Evolutionary conservation across 2,113 vertebrate species (phyloP).

Genomic region (Nematolebias whitei): DNA sequence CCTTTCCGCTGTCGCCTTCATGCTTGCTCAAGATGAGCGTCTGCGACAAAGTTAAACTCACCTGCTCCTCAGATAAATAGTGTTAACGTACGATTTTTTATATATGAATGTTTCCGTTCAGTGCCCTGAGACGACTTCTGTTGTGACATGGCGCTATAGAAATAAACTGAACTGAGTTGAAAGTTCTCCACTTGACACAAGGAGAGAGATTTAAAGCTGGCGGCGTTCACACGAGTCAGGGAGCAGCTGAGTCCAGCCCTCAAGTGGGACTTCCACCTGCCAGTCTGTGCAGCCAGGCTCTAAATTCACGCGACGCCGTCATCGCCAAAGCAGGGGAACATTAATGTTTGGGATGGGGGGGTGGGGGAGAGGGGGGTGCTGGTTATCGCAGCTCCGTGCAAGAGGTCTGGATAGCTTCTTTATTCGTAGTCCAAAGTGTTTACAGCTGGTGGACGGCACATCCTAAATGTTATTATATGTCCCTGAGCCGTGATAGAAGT

Average conservation of each 20-base stretch:
- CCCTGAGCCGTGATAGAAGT: conserved; percentile 52
- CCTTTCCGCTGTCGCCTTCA: no score
- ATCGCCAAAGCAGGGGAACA: conserved; percentile 5
- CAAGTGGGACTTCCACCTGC: conserved; percentile 31
- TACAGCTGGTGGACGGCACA: conserved; percentile 57
- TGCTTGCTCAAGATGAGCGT: no score
- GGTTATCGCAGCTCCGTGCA: conserved; percentile 45
- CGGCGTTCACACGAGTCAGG: neutral
- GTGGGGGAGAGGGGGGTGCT: conserved; percentile 11
- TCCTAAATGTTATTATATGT: conserved; percentile 73
- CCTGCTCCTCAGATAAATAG: no score
- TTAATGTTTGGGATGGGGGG: conserved; percentile 20
- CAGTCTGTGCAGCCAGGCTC: neutral
- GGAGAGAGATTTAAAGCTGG: neutral
- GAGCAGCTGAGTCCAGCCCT: neutral
- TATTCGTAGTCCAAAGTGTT: conserved; percentile 66
- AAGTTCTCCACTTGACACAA: neutral
- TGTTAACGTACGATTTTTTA: no score
- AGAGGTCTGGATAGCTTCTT: conserved; percentile 73
- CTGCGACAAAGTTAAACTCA: no score
- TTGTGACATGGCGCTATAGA: no score
- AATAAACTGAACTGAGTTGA: no score
- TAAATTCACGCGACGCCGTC: conserved; percentile 31
- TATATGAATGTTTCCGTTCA: no score
- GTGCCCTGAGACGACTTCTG: no score